Percentiles rank a stretch among this genome's conserved stretches.
Evolutionary conservation across 2,888 invertebrate genomes (phyloP).

Genomic region (Lampropteryx suffumata): DNA sequence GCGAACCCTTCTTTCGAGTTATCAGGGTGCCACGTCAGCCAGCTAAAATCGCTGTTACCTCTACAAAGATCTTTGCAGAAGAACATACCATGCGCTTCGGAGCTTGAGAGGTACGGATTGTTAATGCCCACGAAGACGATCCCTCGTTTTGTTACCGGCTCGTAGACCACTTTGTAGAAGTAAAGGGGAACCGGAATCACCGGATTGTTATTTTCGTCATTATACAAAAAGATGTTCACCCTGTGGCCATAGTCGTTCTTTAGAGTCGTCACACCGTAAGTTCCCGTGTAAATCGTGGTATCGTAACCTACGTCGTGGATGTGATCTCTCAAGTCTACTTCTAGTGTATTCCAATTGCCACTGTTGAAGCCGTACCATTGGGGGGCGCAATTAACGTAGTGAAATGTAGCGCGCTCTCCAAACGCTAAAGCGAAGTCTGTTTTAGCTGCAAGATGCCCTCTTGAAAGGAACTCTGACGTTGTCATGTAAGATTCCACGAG

Average conservation of each 20-base stretch:
- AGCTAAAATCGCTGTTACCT: slow-evolving; percentile 73
- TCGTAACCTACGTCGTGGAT: slow-evolving; percentile 55
- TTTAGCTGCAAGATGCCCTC: slow-evolving; percentile 86
- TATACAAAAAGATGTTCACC: slow-evolving; percentile 65
- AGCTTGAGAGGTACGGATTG: slow-evolving; percentile 77
- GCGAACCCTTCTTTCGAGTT: slow-evolving; percentile 76
- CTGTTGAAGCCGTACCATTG: slow-evolving; percentile 86
- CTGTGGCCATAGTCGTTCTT: slow-evolving; percentile 58
- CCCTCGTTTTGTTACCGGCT: slow-evolving; percentile 70
- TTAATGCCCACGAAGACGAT: slow-evolving; percentile 85
- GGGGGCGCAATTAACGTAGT: slow-evolving; percentile 86
- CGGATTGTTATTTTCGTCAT: slow-evolving; percentile 63
- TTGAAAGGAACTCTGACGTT: slow-evolving; percentile 66
- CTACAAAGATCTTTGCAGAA: slow-evolving; percentile 79
- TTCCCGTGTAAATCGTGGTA: slow-evolving; percentile 83
- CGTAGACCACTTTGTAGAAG: slow-evolving; percentile 81
- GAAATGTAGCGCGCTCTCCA: slow-evolving; percentile 84
- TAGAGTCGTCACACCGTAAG: slow-evolving; percentile 81
- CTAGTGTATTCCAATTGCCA: slow-evolving; percentile 83
- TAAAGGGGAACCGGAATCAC: slow-evolving; percentile 73
- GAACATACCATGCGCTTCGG: slow-evolving; percentile 54
- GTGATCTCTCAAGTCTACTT: slow-evolving; percentile 68
- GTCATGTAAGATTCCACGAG: slow-evolving; percentile 66
- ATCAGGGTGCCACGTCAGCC: slow-evolving; percentile 83
- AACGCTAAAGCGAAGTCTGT: slow-evolving; percentile 84